Evolutionary conservation across 2,888 invertebrate species (phyloP).

Genomic region (Gastrophysa polygoni): DNA sequence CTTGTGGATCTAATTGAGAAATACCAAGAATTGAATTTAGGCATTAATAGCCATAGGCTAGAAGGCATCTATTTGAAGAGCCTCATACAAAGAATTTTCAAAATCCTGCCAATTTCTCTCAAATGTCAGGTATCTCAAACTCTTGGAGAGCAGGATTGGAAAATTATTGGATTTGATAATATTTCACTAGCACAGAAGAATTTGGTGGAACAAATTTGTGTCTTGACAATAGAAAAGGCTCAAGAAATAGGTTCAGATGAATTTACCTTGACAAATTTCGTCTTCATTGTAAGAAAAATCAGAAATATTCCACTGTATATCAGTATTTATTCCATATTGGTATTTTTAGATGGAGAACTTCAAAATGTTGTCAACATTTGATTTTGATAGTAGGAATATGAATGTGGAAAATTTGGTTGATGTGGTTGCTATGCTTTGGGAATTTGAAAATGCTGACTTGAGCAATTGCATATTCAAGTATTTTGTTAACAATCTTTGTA

Average conservation of each 20-base stretch:
- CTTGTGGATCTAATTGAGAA: slow-evolving; percentile 31
- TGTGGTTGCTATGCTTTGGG: slow-evolving; percentile 25
- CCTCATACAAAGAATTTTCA: slow-evolving; percentile 39
- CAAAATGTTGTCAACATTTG: slow-evolving; percentile 22
- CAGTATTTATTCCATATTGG: neutral
- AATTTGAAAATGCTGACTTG: slow-evolving; percentile 22
- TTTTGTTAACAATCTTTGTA: slow-evolving; percentile 38
- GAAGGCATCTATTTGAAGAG: slow-evolving; percentile 38
- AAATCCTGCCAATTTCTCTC: slow-evolving; percentile 24
- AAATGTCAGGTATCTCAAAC: slow-evolving; percentile 14
- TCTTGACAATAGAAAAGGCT: slow-evolving; percentile 15
- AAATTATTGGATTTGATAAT: slow-evolving; percentile 18
- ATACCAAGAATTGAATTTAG: slow-evolving; percentile 31
- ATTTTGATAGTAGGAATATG: slow-evolving; percentile 17
- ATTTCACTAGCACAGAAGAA: slow-evolving; percentile 17
- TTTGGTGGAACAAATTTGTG: slow-evolving; percentile 17
- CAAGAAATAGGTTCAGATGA: slow-evolving; percentile 16
- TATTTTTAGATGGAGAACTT: slow-evolving; percentile 27
- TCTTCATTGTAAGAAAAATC: slow-evolving; percentile 21
- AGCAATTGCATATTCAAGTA: slow-evolving; percentile 39
- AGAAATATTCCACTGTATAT: neutral
- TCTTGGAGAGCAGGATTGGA: slow-evolving; percentile 20
- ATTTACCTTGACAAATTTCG: slow-evolving; percentile 17
- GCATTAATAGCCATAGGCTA: slow-evolving; percentile 39
- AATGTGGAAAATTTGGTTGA: slow-evolving; percentile 21